Evolutionary conservation across 2,888 invertebrate species (phyloP), one percentile per base, ranked within the genome.

Genomic region (Caenorhabditis imperialis): DNA sequence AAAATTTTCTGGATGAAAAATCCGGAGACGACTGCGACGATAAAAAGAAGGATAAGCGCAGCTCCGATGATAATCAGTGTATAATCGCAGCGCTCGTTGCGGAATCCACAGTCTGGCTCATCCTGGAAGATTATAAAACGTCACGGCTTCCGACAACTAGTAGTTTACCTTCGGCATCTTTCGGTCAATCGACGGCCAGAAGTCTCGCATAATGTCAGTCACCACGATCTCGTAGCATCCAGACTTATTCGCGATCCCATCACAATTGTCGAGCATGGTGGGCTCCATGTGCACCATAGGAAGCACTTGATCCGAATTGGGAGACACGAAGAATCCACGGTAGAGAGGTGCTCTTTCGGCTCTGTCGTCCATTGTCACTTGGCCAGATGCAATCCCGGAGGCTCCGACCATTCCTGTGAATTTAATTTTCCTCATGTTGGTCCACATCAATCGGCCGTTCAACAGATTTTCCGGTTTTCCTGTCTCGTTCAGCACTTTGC

Each of bases 31-130:
- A 62, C 75, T 14, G 62, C 72, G n/a, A 81, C n/a, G 37, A 81
- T 42, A 27, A 84, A 65, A 8, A 83, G 42, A 16, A 83, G 47
- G 30, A 84, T 58, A 33, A 85, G 51, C 14, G 71, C 75, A 5
- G 57, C 78, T 44, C 79, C 79, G 23, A 81, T 73, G 33, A 83
- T 81, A 45, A 83, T 65, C 48, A 83, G 69, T 16, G 83, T 83
- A 57, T 81, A 83, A 53, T 83, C 83, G 55, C 83, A 83, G 54
- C 57, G 62, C 42, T 81, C 80, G 54, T 77, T 78, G 16, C 78
- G 77, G 53, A 65, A 86, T 25, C 86, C 86, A 42, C 86, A 86
- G 45, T 74, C 65, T n/a, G 86, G 86, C 71, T 86, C 86, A 60
- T 86, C 85, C 65, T 61, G 37, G 40, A 63, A 38, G 14, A 47